phyloP scores from a whole-genome alignment of 2,113 vertebrate genomes.

The Podarcis cretensis region DNA sequence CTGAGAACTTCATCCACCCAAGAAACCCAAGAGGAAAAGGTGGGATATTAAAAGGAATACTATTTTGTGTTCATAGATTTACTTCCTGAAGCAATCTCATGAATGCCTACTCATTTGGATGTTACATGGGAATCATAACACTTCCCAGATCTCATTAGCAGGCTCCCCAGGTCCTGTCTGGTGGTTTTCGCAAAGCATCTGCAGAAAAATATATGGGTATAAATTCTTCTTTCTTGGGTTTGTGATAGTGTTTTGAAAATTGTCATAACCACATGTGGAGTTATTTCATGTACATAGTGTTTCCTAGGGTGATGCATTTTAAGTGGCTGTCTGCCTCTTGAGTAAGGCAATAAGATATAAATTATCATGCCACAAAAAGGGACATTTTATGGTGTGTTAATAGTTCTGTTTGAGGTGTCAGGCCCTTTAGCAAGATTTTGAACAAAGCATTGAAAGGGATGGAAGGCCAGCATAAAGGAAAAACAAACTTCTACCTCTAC shows the following conservation, averaged over 20 bases:
- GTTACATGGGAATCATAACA: neutral
- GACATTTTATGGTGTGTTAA: neutral
- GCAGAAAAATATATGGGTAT: neutral
- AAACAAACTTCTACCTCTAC: neutral
- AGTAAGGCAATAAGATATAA: neutral
- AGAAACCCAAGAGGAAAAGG: neutral
- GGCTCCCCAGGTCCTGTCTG: neutral
- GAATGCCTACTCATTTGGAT: neutral
- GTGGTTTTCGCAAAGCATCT: neutral
- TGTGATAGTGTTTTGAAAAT: neutral
- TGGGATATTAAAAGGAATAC: neutral
- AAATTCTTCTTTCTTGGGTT: neutral
- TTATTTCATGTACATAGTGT: neutral
- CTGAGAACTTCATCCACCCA: neutral
- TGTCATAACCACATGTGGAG: neutral
- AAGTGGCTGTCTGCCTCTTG: neutral
- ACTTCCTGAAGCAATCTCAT: neutral
- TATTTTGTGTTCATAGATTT: neutral
- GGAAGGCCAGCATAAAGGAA: neutral
- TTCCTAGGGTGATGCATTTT: neutral
- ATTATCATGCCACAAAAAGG: neutral
- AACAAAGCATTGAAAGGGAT: neutral
- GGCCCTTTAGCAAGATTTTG: neutral
- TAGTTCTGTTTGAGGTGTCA: neutral
- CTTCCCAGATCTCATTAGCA: neutral